Evolutionary conservation across 2,888 invertebrate genomes (phyloP).

Genomic region (Caenorhabditis doughertyi): DNA sequence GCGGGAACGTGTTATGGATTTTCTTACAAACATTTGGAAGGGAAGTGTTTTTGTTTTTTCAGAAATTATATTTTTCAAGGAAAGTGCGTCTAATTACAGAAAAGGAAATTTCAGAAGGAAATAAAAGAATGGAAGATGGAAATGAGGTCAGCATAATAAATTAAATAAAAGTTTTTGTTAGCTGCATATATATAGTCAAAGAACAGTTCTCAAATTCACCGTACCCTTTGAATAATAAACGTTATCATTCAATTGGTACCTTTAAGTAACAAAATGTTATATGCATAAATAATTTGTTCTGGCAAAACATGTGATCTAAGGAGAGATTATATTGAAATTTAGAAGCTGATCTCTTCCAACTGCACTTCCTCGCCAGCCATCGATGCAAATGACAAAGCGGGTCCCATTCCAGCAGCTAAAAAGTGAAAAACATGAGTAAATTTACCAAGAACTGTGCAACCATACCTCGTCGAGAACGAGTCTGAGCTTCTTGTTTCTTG

Average conservation of each 20-base stretch:
- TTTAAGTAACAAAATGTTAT: constrained; percentile 53
- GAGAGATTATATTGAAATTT: not conserved
- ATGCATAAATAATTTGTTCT: constrained; percentile 41
- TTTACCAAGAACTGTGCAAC: not conserved
- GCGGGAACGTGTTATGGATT: constrained; percentile 56
- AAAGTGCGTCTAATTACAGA: constrained; percentile 33
- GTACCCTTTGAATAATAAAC: constrained; percentile 32
- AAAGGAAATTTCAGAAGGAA: too few relatives aligned
- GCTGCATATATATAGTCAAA: constrained; percentile 51
- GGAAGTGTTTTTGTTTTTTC: constrained; percentile 19
- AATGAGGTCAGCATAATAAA: constrained; percentile 60
- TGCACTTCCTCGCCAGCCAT: constrained; percentile 76
- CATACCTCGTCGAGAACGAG: constrained; percentile 56
- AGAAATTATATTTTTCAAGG: not conserved
- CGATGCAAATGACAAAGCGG: constrained; percentile 73
- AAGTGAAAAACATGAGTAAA: not conserved
- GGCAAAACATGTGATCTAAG: constrained; percentile 46
- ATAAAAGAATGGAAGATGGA: constrained; percentile 25
- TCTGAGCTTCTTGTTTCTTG: constrained; percentile 59
- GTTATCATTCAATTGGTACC: constrained; percentile 39
- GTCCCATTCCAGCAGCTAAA: constrained; percentile 59
- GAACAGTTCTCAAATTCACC: constrained; percentile 44
- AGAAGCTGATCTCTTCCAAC: constrained; percentile 73
- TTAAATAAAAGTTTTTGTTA: constrained; percentile 41
- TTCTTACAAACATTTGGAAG: constrained; percentile 50